phyloP scores from a whole-genome alignment of 2,113 vertebrate genomes.

The Pandion haliaetus region DNA sequence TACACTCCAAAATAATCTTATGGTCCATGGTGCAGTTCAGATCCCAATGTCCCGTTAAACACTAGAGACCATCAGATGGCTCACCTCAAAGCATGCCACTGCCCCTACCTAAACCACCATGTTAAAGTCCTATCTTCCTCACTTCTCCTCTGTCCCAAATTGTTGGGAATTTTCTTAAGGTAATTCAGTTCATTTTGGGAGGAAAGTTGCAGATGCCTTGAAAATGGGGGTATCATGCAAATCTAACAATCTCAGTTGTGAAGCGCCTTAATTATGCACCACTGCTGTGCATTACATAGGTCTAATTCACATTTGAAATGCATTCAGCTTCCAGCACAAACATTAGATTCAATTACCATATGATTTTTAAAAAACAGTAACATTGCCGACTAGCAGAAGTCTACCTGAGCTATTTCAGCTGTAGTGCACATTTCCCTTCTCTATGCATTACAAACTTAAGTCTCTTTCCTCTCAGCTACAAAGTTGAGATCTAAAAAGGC shows the following conservation, averaged over 20 bases:
- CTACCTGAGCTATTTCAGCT: background rate
- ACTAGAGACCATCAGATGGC: background rate
- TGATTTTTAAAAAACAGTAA: background rate
- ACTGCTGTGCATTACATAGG: background rate
- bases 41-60: background rate
- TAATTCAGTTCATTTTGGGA: background rate
- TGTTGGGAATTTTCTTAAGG: background rate
- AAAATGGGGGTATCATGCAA: background rate
- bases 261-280: background rate
- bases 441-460: background rate
- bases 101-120: background rate
- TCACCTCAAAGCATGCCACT: background rate
- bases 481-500: background rate
- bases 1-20: background rate
- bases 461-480: background rate
- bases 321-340: background rate
- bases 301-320: background rate
- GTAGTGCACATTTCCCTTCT: background rate
- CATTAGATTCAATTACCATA: background rate
- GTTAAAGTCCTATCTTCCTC: background rate
- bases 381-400: background rate
- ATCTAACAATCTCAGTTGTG: background rate
- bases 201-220: background rate
- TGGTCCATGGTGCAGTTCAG: rapidly evolving
- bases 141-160: background rate